Percentiles rank a stretch among this genome's conserved stretches.
phyloP scores from a whole-genome alignment of 2,888 invertebrate species.

The Gortyna flavago region DNA sequence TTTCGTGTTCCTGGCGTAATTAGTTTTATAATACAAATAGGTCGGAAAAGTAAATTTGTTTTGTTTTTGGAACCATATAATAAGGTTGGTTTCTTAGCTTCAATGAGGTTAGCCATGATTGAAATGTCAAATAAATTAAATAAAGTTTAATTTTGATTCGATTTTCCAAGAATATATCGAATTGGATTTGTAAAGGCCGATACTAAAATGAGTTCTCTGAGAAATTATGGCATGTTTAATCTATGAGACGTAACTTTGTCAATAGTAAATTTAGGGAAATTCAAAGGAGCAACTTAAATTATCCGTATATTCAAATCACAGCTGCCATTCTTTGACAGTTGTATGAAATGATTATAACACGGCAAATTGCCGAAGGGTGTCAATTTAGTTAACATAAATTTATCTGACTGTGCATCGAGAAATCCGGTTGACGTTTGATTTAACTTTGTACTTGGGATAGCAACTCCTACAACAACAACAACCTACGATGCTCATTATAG shows the following conservation, averaged over 20 bases:
- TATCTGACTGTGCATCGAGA: background rate
- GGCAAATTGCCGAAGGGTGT: background rate
- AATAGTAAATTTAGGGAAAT: background rate
- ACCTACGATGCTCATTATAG: too few relatives aligned
- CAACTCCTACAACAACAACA: too few relatives aligned
- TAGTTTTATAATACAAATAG: conserved; percentile 65
- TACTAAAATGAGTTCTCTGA: background rate
- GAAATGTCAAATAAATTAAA: conserved; percentile 36
- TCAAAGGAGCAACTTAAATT: background rate
- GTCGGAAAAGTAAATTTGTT: conserved; percentile 54
- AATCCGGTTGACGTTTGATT: background rate
- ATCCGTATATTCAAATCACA: background rate
- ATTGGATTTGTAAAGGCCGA: background rate
- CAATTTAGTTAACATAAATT: background rate
- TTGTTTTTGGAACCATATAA: conserved; percentile 44
- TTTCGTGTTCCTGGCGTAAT: conserved; percentile 61
- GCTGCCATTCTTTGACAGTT: background rate
- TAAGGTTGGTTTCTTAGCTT: conserved; percentile 25
- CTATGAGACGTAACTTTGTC: too few relatives aligned
- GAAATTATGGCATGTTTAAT: background rate
- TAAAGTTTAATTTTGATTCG: conserved; percentile 21
- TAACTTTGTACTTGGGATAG: background rate
- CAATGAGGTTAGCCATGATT: conserved; percentile 10
- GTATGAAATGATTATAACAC: background rate
- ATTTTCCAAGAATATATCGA: background rate